Base-by-base conservation (phyloP, 2,797 vertebrate species). In the Ptychadena robeensis region DNA sequence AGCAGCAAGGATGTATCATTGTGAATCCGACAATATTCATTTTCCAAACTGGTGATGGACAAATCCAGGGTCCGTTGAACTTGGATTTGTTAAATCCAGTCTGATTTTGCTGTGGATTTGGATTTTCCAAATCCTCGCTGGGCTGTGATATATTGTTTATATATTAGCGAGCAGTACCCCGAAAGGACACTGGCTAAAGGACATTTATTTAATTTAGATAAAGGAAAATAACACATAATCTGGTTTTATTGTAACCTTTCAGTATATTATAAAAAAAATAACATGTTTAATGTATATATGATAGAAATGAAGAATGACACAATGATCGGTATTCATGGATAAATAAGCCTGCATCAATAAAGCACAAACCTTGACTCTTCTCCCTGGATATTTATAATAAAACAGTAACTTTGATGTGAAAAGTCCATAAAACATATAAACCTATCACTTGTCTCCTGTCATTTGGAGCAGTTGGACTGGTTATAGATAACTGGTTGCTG, bases 51-150 rank as follows among this genome's bases (percentile, higher is more conserved):
- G 53, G 68, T 28, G 37, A 79, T 65, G 81, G 59, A 73, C 80
- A 82, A 83, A 83, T 79, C 74, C 69, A 57, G 27, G 25, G 68
- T 73, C 82, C 12, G 68, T 65, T 83, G 74, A 70, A 79, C 32
- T 67, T 73, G 61, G 30, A 73, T 82, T 82, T 82, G 22, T 35
- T 82, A 72, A 79, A 79, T 73, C 75, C 74, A 73, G 27, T 25
- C 68, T 37, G 69, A 79, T 79, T 64, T 53, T 83, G 25, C 34
- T 57, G 34, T 65, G 61, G 66, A 77, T 81, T 69, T 81, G 40
- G 14, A 53, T 85, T 80, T 85, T 25, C 31, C 34, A 76, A 76
- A 76, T 75, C 48, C 65, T 69, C n/a, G 4, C 73, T 53, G n/a
- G 18, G 59, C 48, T 59, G 40, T 74, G 27, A 67, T 61, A 74